phyloP scores from a whole-genome alignment of 2,113 vertebrate genomes.

The Eleginops maclovinus region DNA sequence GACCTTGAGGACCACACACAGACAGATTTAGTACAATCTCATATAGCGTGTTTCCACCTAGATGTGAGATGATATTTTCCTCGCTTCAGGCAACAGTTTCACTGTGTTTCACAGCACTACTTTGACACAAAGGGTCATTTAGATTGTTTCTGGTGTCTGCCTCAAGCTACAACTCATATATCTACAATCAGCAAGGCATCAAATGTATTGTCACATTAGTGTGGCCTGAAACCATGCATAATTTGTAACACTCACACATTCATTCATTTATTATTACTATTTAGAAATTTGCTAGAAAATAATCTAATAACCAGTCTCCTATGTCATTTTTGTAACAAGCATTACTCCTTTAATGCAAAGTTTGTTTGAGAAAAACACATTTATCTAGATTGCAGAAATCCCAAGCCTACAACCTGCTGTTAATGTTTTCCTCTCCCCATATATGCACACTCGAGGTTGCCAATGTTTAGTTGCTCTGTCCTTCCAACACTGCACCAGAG shows the following conservation, averaged over 20 bases:
- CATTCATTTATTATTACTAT: no score
- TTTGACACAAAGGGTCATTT: slow-evolving; percentile 28
- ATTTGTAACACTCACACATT: not conserved
- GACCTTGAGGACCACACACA: slow-evolving; percentile 20
- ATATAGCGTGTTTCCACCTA: slow-evolving; percentile 3
- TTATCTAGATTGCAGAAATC: not conserved
- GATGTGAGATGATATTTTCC: slow-evolving; percentile 33
- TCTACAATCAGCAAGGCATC: slow-evolving; percentile 1
- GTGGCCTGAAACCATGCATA: not conserved
- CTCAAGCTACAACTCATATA: slow-evolving; percentile 7
- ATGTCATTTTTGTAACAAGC: no score
- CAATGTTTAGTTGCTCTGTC: not conserved
- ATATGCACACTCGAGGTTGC: no score
- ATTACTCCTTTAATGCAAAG: not conserved
- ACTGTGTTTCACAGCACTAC: slow-evolving; percentile 23
- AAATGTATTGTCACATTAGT: not conserved
- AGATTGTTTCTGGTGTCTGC: slow-evolving; percentile 28
- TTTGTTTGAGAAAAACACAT: no score
- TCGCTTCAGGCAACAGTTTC: slow-evolving; percentile 35
- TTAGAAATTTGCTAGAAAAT: no score
- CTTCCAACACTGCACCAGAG: not conserved
- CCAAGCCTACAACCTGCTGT: no score
- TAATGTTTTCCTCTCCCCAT: no score
- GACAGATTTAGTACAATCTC: slow-evolving; percentile 20
- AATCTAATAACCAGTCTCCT: no score